Base-by-base conservation (phyloP, 2,888 invertebrate genomes). In the Bellardia pandia region DNA sequence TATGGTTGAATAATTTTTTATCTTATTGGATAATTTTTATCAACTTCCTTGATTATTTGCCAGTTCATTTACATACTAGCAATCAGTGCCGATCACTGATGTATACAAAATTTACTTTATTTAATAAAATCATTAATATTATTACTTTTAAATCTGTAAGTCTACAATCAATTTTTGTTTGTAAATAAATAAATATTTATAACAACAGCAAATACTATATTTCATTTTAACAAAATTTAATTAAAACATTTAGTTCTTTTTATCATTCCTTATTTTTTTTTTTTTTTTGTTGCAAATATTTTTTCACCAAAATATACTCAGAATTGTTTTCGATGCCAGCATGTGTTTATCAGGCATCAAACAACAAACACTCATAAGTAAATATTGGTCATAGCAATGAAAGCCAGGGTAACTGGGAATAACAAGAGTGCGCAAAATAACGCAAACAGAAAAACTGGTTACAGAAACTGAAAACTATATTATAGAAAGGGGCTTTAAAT, bases 321-420 rank as follows among this genome's bases (percentile, higher is more conserved):
- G 1, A 8, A 69, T 51, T 71, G 56, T 45, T 58, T 62, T 68
- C 3, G 16, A 53, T 13, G 42, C 62, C 56, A 62, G 51, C 77
- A 85, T 87, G 51, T 87, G 51, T 87, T 87, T 81, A 85, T 87
- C 87, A 85, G 81, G 78, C 85, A 87, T 78, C 87, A 85, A 87
- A 75, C 81, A 81, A 78, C 86, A 77, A 81, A 78, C 75, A 71
- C 68, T 81, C 74, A 51, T 85, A 69, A 77, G 80, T 51, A 83
- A 86, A 86, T 88, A 84, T 86, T 88, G 86, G 74, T 51, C 33
- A 77, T 66, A 77, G 56, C 51, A 68, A 68, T 75, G 68, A 79
- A 74, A 60, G 42, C 56, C 71, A 72, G 77, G 62, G 78, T 74
- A 74, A 68, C 66, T 16, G 58, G 8, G 23, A 60, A 68, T 58